Evolutionary conservation across 2,888 invertebrate species (phyloP).

Genomic region (Thalpophila matura): DNA sequence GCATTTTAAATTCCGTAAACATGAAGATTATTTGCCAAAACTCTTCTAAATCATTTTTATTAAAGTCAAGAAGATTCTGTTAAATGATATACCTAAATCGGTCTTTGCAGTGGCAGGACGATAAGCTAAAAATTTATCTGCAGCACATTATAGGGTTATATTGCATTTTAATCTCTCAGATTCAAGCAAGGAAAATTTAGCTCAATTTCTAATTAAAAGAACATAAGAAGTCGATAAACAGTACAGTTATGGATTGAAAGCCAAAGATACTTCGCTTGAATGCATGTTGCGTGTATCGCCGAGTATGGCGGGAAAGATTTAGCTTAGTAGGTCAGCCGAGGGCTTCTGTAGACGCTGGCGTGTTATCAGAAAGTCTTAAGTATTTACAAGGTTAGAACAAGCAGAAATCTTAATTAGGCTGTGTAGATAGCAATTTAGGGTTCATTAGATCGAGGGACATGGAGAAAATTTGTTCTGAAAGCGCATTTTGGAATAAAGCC

Average conservation of each 20-base stretch:
- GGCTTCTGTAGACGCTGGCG: constrained; percentile 48
- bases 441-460: neutral
- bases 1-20: too few relatives aligned
- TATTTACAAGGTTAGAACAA: constrained; percentile 21
- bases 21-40: too few relatives aligned
- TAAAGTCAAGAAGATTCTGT: too few relatives aligned
- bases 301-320: constrained; percentile 51
- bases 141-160: too few relatives aligned
- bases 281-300: constrained; percentile 43
- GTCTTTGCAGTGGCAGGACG: too few relatives aligned
- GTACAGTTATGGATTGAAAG: constrained; percentile 52
- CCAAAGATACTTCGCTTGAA: constrained; percentile 58
- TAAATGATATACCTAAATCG: too few relatives aligned
- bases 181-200: neutral
- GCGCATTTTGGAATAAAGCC: neutral
- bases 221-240: constrained; percentile 28
- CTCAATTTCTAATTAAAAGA: constrained; percentile 19
- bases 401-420: constrained; percentile 25
- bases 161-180: too few relatives aligned
- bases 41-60: too few relatives aligned
- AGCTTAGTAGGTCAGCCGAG: constrained; percentile 61
- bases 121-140: too few relatives aligned
- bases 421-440: constrained; percentile 13
- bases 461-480: neutral
- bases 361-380: constrained; percentile 51